Evolutionary conservation across 2,888 invertebrate species (phyloP), one percentile per base, ranked within the genome.

Genomic region (Linnaemya tessellans): DNA sequence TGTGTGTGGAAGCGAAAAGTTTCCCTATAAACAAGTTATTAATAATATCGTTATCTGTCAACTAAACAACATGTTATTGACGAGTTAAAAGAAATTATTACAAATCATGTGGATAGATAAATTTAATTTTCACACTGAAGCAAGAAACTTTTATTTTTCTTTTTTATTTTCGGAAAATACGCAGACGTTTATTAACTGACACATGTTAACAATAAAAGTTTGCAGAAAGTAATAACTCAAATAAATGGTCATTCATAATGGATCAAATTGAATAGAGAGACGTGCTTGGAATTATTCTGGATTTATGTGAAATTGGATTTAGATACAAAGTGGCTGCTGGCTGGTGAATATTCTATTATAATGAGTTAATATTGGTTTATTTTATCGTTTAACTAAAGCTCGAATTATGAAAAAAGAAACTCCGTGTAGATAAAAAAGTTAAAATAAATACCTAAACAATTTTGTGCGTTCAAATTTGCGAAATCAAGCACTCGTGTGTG

Each of bases 61-160:
- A 73, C 51, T 71, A 78, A 78, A 75, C 71, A 71, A 41, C 70
- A 67, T 58, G 41, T 78, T 75, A 43, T 67, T 41, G 71, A 71
- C 7, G 43, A 64, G 38, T 56, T 77, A 13, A 60, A 60, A 51
- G 30, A 58, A 78, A 83, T 78, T 51, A 71, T 64, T 62, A 71
- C 71, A 64, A 64, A 71, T 71, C 51, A 54, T 11, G 35, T n/a
- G 20, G 20, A 18, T 46, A 18, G 20, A 18, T 46, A 18, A 56
- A 15, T 9, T 35, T 20, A 9, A 18, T 3, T 49, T 49, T 30
- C 1, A 5, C 25, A 4, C 9, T 35, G 13, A 9, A 49, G 9
- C 18, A 49, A 3, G 3, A 67, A 9, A 30, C 11, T 49, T 62
- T 35, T 25, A n/a, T 1, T 43, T 41, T 41, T 30, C 30, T 11